Evolutionary conservation across 1,140 invertebrate species (phyloP), one percentile per base, ranked within the genome.

Genomic region (Helicoverpa armigera): DNA sequence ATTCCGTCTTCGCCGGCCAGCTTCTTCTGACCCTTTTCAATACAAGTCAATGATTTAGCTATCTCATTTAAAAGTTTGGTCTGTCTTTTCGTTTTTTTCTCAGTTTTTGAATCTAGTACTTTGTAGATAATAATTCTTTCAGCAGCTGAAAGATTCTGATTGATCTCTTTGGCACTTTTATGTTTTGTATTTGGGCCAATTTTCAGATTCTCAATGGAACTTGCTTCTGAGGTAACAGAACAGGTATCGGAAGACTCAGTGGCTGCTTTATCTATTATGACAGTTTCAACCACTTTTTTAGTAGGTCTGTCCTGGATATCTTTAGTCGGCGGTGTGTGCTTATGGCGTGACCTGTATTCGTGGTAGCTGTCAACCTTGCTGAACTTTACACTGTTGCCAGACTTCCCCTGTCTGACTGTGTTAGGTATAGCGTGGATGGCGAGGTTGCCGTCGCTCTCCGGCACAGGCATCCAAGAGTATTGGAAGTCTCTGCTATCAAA

Each of bases 391-490:
- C 86, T 87, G 60, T 92, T 92, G 5, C 85, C 88, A 35, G 80
- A 76, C 77, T 92, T 94, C 10, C 81, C 80, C n/a, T 90, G 86
- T 75, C 85, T 87, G 2, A 82, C 14, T 11, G 81, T 84, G 12
- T 83, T 91, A 13, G 92, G 87, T 79, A 94, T 87, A 3, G 89
- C 91, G 60, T 94, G 92, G 10, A 93, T 86, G 7, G 89, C 91
- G 5, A 94, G 83, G 58, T 84, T 90, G 2, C 83, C 85, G 56
- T 94, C 92, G 63, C 88, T 87, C 54, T 95, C 94, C 2, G 94
- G 92, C 7, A 92, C 91, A 7, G 94, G 94, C 89, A 95, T 89
- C 94, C 94, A 95, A 16, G 92, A 92, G 72, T 95, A 95, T 78
- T 92, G 89, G 54, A 91, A 89, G 50, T 93, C 85, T 85, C 75